Evolutionary conservation across 2,113 vertebrate species (phyloP).

Genomic region (Rhinichthys klamathensis): DNA sequence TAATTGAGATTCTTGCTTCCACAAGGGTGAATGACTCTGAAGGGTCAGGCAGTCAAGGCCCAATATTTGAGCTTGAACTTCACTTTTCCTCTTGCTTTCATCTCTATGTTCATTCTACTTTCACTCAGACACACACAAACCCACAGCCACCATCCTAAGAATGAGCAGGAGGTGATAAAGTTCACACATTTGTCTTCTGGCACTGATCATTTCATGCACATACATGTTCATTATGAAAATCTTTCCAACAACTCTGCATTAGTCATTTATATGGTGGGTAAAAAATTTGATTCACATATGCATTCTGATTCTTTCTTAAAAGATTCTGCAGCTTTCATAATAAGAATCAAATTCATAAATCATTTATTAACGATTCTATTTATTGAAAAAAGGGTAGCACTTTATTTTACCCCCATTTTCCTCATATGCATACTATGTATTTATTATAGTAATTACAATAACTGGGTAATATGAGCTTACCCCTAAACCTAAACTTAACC

Average conservation of each 20-base stretch:
- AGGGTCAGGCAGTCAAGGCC: constrained; percentile 66
- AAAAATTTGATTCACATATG: neutral
- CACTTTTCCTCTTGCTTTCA: constrained; percentile 40
- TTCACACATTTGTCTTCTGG: neutral
- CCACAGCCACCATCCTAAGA: neutral
- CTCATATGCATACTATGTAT: no score
- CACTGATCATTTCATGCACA: neutral
- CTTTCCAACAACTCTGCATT: neutral
- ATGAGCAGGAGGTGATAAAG: neutral
- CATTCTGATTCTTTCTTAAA: neutral
- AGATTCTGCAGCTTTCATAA: neutral
- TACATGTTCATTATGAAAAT: neutral
- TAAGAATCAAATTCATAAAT: neutral
- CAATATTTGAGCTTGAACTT: constrained; percentile 50
- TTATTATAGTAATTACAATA: no score
- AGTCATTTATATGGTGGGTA: neutral
- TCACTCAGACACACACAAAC: neutral
- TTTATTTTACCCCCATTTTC: no score
- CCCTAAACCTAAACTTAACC: no score
- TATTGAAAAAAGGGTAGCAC: neutral
- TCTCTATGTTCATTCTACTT: neutral
- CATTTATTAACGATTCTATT: neutral
- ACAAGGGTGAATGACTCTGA: constrained; percentile 63
- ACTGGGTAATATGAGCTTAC: no score
- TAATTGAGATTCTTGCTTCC: constrained; percentile 75